A percentile compares a stretch with the other conserved stretches of the same genome.
Conservation (phyloP, 2,113 vertebrate species). For the Rhinolophus ferrumequinum region DNA sequence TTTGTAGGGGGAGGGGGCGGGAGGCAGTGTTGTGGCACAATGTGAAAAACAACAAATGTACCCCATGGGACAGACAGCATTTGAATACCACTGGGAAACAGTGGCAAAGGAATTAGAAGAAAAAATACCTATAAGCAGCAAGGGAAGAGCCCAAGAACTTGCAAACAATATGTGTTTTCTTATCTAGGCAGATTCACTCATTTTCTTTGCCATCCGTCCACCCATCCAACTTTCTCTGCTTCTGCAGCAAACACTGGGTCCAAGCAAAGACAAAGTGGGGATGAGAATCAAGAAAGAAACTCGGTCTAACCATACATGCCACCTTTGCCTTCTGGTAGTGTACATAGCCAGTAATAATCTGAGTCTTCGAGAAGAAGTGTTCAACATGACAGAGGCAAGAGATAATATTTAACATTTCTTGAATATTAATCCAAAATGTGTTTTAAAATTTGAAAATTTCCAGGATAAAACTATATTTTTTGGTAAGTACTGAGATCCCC, state of each 20-base stretch:
- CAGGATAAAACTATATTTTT: neutral
- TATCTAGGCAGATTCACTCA: neutral
- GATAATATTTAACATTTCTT: neutral
- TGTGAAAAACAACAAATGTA: neutral
- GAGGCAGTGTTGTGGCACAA: accelerated
- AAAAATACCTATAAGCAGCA: neutral
- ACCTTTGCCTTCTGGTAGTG: neutral
- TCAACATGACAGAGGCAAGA: neutral
- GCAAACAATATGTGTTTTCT: neutral
- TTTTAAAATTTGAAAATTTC: neutral
- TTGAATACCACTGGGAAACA: neutral
- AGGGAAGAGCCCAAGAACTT: neutral
- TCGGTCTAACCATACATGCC: neutral
- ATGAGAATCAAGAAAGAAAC: neutral
- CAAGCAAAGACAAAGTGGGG: neutral
- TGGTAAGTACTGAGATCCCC: neutral
- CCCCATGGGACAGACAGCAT: neutral
- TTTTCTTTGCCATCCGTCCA: neutral
- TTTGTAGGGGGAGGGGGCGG: accelerated
- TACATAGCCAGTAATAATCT: neutral
- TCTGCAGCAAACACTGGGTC: neutral
- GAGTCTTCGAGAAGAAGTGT: neutral
- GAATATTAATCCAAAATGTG: neutral
- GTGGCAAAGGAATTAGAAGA: neutral
- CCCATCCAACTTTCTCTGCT: neutral